Evolutionary conservation across 2,888 invertebrate species (phyloP), one percentile per base, ranked within the genome.

Genomic region (Pasiphila rectangulata): DNA sequence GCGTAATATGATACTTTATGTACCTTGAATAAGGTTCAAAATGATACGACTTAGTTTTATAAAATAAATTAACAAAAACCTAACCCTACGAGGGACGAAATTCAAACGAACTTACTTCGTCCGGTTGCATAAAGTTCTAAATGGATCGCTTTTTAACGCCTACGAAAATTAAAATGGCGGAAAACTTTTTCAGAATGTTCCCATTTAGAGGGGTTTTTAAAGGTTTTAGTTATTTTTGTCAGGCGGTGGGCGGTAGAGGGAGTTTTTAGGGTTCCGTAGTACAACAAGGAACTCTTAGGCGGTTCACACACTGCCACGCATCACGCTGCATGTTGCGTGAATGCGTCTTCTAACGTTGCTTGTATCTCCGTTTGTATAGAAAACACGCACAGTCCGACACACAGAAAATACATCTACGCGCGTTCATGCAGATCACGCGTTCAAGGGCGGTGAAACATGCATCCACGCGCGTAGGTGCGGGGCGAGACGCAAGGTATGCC

Each of bases 101-200:
- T 32, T 24, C 35, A 36, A 24, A 32, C 38, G 17, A 34, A 21
- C 19, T 38, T 24, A 16, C 9, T 41, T 41, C 40, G 27, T 29
- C 27, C 25, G 29, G 36, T 35, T 3, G 29, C 17, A 25, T 39
- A 35, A 40, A 46, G 29, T 40, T 46, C 23, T 21, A 40, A 40
- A 46, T 23, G 27, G 23, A 40, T 35, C n/a, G 24, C 35, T 29
- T 46, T 13, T 27, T 38, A 25, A 46, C 24, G 21, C 29, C 16
- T 23, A 38, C 10, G 9, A 1, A n/a, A 38, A 25, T 34, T 39
- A 32, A 35, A 17, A 27, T 17, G 32, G 13, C 16, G 7, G 27
- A 35, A 29, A 34, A 27, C n/a, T 17, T 39, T 15, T 27, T 39
- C 9, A 27, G 12, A 27, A 27, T 13, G 27, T 27, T 12, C 27